Percentiles rank a stretch among this genome's conserved stretches.
phyloP scores from a whole-genome alignment of 2,797 vertebrate genomes.

The Kryptolebias ocellatus region DNA sequence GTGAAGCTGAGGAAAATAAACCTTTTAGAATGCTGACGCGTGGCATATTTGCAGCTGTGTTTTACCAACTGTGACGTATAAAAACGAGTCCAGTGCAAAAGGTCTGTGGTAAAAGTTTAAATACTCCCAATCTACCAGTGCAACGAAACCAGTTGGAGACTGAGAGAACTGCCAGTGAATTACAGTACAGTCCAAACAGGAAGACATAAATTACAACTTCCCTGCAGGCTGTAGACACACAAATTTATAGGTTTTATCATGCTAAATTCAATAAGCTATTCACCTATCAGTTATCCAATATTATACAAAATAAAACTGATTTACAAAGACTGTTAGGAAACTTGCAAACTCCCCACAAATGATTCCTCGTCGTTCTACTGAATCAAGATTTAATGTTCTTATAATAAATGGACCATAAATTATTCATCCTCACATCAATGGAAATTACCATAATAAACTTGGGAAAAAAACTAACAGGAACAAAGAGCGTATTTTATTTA shows the following conservation, averaged over 20 bases:
- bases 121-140: background rate
- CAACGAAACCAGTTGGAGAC: background rate
- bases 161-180: background rate
- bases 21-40: background rate
- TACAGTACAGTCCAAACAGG: background rate
- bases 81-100: background rate
- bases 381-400: background rate
- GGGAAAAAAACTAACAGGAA: background rate
- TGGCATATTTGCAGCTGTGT: conserved; percentile 9
- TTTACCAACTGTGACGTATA: conserved; percentile 14
- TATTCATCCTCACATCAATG: background rate
- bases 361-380: background rate
- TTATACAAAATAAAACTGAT: background rate
- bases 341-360: too few relatives aligned
- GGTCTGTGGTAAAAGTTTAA: background rate
- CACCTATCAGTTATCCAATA: background rate
- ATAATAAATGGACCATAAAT: conserved; percentile 6
- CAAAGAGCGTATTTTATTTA: background rate
- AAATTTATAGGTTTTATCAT: background rate
- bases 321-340: too few relatives aligned
- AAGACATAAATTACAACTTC: background rate
- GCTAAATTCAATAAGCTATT: background rate
- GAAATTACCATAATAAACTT: conserved; percentile 6
- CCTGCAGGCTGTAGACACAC: background rate
- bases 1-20: conserved; percentile 7